Evolutionary conservation across 2,797 vertebrate species (phyloP).

Genomic region (Sternarchorhynchus goeldii): DNA sequence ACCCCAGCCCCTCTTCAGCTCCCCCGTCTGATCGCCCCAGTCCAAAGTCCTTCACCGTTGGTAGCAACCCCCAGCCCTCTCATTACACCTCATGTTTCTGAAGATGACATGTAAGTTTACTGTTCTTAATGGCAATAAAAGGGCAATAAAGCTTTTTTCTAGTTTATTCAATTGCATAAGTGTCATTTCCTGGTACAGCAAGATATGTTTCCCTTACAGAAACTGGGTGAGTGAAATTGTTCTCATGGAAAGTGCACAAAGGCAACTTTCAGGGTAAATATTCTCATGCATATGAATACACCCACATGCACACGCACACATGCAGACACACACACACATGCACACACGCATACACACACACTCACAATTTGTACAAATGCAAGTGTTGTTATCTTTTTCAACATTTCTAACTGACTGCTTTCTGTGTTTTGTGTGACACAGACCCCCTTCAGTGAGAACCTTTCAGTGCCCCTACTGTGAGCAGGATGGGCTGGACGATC

Average conservation of each 20-base stretch:
- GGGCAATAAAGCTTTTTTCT: neutral
- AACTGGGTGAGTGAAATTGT: constrained; percentile 11
- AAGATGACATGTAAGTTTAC: constrained; percentile 32
- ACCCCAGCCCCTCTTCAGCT: too few species aligned
- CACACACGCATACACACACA: neutral
- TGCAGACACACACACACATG: constrained; percentile 1
- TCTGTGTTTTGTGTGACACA: neutral
- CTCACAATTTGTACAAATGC: neutral
- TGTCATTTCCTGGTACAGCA: neutral
- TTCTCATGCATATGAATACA: neutral
- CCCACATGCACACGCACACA: too few species aligned
- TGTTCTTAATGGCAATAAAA: neutral
- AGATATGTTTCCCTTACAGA: constrained; percentile 23
- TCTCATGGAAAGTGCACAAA: neutral
- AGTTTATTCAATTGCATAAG: neutral
- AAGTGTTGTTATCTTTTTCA: neutral
- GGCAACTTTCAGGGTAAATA: constrained; percentile 20
- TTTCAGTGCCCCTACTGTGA: constrained; percentile 62
- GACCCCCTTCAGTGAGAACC: constrained; percentile 7
- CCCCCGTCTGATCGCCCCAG: neutral
- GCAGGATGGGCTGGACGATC: constrained; percentile 53
- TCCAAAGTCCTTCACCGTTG: too few species aligned
- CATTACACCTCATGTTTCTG: neutral
- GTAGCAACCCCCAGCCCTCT: neutral
- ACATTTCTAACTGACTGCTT: neutral